These are phyloP conservation scores for Chelonus insularis DNA, from an alignment of 1,140 invertebrate species.

Conservation along the genomic window DNA sequence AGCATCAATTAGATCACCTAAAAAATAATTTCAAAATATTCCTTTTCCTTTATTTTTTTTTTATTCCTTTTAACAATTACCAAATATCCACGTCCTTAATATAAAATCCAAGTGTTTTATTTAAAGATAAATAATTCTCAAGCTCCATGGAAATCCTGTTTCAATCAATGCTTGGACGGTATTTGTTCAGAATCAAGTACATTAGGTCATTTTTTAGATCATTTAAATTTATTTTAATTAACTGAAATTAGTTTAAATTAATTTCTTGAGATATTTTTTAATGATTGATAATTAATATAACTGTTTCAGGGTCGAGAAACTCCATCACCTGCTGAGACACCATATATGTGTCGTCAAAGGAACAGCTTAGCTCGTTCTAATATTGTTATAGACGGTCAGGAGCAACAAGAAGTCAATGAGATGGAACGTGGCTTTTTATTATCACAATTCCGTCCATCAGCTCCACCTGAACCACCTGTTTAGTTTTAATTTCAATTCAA, in stretches of 20 bases:
- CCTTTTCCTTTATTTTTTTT: neutral
- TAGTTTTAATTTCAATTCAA: too few species aligned
- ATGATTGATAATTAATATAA: slow-evolving; percentile 11
- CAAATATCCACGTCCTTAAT: too few species aligned
- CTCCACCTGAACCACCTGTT: slow-evolving; percentile 32
- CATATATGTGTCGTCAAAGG: slow-evolving; percentile 76
- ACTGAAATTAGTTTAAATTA: too few species aligned
- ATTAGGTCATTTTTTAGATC: too few species aligned
- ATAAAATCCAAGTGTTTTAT: too few species aligned
- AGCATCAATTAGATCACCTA: neutral
- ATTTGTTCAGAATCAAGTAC: too few species aligned
- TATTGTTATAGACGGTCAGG: slow-evolving; percentile 45
- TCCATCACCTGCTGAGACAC: slow-evolving; percentile 75
- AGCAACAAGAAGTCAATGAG: slow-evolving; percentile 62
- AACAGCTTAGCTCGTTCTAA: slow-evolving; percentile 61
- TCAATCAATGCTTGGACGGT: too few species aligned
- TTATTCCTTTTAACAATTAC: too few species aligned
- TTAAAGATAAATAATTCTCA: too few species aligned
- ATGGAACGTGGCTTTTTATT: slow-evolving; percentile 67
- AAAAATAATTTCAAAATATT: neutral
- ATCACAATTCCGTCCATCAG: slow-evolving; percentile 52
- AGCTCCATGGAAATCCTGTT: too few species aligned
- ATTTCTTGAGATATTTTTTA: too few species aligned
- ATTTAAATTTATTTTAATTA: too few species aligned
- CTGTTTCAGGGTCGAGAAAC: slow-evolving; percentile 69